Percentiles rank a stretch among this genome's conserved stretches.
Conservation (phyloP, 2,888 invertebrate species). For the Antitype chi region DNA sequence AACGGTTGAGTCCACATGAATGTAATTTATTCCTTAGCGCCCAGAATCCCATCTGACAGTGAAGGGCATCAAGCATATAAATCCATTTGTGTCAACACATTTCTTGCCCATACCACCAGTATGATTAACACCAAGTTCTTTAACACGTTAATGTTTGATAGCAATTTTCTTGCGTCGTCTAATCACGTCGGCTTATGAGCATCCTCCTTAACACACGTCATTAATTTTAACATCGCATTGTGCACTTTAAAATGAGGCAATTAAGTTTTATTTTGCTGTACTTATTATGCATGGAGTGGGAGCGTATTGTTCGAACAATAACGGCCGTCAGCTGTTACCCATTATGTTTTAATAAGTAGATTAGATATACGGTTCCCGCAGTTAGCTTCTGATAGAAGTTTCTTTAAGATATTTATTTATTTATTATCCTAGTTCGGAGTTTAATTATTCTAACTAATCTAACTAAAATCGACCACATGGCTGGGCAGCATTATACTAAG, state of each 20-base stretch:
- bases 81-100: constrained; percentile 38
- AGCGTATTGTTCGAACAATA: constrained; percentile 59
- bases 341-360: constrained; percentile 65
- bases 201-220: constrained; percentile 48
- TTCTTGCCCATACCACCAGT: constrained; percentile 37
- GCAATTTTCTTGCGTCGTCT: constrained; percentile 50
- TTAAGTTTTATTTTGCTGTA: constrained; percentile 59
- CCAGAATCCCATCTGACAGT: neutral
- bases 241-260: constrained; percentile 49
- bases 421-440: constrained; percentile 3
- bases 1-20: neutral
- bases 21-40: constrained; percentile 10
- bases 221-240: constrained; percentile 62
- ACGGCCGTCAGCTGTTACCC: constrained; percentile 65
- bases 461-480: constrained; percentile 32
- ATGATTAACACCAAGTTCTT: constrained; percentile 45
- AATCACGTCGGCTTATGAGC: constrained; percentile 37
- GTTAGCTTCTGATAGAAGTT: constrained; percentile 44
- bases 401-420: constrained; percentile 51
- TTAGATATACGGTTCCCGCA: constrained; percentile 51
- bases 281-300: constrained; percentile 28
- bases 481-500: constrained; percentile 27
- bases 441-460: constrained; percentile 19
- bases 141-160: constrained; percentile 27
- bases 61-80: constrained; percentile 11